Percentiles rank a stretch among this genome's conserved stretches.
phyloP scores from a whole-genome alignment of 30 jellyfish, hydroid and myxozoan species.

The Pseudorhiza aurosa region DNA sequence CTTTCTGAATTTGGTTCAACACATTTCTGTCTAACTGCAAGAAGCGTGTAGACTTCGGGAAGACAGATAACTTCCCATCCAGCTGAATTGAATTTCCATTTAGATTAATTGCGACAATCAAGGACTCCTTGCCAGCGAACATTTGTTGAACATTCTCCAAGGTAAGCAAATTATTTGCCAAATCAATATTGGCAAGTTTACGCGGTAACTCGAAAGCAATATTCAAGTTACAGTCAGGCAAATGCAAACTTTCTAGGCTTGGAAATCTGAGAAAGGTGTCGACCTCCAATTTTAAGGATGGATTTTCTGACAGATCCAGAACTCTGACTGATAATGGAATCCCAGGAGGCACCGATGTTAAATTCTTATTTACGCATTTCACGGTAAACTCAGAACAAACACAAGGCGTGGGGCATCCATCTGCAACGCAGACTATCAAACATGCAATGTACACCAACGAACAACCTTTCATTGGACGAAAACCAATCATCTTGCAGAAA shows the following conservation, averaged over 20 bases:
- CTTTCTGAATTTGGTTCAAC: background rate
- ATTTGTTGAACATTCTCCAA: background rate
- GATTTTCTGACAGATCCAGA: slow-evolving; percentile 4
- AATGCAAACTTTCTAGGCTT: background rate
- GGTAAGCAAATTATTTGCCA: background rate
- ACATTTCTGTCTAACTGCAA: background rate
- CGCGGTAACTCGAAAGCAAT: background rate
- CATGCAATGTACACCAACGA: too few species aligned
- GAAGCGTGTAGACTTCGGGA: background rate
- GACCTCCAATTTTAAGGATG: background rate
- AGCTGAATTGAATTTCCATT: background rate
- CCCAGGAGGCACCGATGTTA: background rate
- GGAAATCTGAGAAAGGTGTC: background rate
- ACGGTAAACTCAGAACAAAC: background rate
- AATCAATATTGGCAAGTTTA: background rate
- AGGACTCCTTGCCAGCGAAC: background rate
- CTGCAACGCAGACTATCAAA: too few species aligned
- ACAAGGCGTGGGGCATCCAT: background rate
- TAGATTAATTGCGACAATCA: background rate
- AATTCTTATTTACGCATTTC: background rate
- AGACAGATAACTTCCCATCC: slow-evolving; percentile 17
- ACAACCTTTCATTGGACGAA: too few species aligned
- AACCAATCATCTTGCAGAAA: too few species aligned
- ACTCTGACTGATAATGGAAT: background rate
- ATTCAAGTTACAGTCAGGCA: background rate